Evolutionary conservation across 1,140 invertebrate genomes (phyloP).

Genomic region (Ericerus pela): DNA sequence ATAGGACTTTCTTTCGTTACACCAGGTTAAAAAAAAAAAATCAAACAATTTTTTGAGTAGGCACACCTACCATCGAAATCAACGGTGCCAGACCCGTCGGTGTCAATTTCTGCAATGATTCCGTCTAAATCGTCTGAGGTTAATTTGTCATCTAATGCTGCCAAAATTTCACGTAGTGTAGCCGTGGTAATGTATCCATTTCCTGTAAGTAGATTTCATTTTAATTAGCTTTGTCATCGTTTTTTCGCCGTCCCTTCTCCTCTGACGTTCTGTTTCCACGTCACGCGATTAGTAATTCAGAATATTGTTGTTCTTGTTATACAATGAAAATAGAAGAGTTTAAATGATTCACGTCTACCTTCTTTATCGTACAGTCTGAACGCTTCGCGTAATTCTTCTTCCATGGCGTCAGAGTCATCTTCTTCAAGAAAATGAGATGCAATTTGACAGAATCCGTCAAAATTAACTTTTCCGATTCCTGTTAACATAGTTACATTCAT

Average conservation of each 20-base stretch:
- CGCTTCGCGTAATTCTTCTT: constrained; percentile 86
- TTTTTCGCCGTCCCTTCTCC: neutral
- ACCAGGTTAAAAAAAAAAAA: too few species aligned
- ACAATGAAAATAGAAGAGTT: neutral
- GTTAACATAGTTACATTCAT: constrained; percentile 16
- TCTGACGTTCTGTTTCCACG: neutral
- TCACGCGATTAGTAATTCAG: neutral
- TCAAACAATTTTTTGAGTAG: too few species aligned
- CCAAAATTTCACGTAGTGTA: constrained; percentile 76
- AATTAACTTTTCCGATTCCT: constrained; percentile 77
- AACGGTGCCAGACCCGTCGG: constrained; percentile 81
- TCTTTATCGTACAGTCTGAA: constrained; percentile 56
- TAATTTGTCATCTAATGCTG: constrained; percentile 78
- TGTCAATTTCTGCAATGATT: constrained; percentile 86
- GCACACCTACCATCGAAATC: constrained; percentile 60
- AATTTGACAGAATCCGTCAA: constrained; percentile 81
- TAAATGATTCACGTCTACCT: too few species aligned
- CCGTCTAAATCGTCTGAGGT: constrained; percentile 69
- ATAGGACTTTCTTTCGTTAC: too few species aligned
- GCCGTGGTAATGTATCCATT: constrained; percentile 88
- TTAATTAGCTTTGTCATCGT: neutral
- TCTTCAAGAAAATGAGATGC: constrained; percentile 79
- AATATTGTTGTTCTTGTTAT: neutral
- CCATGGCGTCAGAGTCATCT: constrained; percentile 82
- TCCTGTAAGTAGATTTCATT: constrained; percentile 63